phyloP scores from a whole-genome alignment of 2,797 vertebrate genomes.

The Melopsittacus undulatus region DNA sequence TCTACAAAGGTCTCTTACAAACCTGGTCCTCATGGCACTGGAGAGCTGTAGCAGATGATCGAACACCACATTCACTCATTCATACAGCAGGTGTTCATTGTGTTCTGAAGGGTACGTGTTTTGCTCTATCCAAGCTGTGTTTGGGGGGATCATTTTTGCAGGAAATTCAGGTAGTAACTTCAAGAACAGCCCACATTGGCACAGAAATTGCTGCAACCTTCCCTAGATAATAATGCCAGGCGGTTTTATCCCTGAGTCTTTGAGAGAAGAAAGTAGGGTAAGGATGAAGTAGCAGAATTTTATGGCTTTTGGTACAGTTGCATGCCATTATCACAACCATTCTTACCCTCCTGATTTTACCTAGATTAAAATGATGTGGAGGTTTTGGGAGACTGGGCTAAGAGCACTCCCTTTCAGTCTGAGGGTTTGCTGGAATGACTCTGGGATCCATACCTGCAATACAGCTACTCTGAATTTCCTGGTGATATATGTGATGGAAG shows the following conservation, averaged over 20 bases:
- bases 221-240: neutral
- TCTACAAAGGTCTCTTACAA: neutral
- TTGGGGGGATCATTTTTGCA: neutral
- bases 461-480: neutral
- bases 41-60: neutral
- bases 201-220: neutral
- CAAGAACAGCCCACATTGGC: neutral
- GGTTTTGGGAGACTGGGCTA: neutral
- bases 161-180: neutral
- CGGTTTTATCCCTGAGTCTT: neutral
- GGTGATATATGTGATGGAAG: neutral
- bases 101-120: neutral
- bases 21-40: neutral
- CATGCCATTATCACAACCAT: neutral
- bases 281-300: neutral
- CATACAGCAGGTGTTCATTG: neutral
- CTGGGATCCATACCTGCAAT: neutral
- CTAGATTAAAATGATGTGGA: neutral
- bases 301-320: neutral
- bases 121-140: neutral
- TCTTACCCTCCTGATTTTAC: neutral
- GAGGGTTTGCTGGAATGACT: neutral
- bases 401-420: neutral
- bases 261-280: neutral
- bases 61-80: neutral